Evolutionary conservation across 2,888 invertebrate genomes (phyloP).

Genomic region (Aphodius granarius): DNA sequence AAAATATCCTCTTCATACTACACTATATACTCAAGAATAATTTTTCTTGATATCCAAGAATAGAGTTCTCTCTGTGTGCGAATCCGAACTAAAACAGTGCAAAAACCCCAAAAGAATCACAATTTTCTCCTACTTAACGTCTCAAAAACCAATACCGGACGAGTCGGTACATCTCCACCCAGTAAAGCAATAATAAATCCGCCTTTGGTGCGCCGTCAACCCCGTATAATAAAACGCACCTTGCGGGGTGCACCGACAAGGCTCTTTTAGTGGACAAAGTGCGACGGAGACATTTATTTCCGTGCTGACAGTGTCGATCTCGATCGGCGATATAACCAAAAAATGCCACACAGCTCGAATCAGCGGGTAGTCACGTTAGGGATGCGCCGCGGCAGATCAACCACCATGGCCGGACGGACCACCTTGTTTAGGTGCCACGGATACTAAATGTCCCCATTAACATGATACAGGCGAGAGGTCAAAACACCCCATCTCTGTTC

Average conservation of each 20-base stretch:
- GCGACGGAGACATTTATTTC: constrained; percentile 48
- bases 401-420: neutral
- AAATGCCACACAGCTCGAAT: constrained; percentile 52
- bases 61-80: too few relatives aligned
- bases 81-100: too few relatives aligned
- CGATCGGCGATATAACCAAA: constrained; percentile 42
- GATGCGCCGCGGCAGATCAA: constrained; percentile 1
- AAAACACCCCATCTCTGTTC: constrained; percentile 45
- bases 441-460: constrained; percentile 53
- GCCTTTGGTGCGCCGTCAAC: constrained; percentile 11
- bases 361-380: constrained; percentile 44
- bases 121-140: too few relatives aligned
- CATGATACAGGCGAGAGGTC: constrained; percentile 53
- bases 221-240: constrained; percentile 11
- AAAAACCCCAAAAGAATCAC: too few relatives aligned
- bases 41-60: too few relatives aligned
- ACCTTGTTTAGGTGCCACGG: constrained; percentile 32
- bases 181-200: too few relatives aligned
- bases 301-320: constrained; percentile 53
- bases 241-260: constrained; percentile 41
- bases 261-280: constrained; percentile 36
- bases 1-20: too few relatives aligned
- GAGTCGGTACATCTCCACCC: too few relatives aligned
- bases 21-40: too few relatives aligned
- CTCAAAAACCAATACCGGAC: too few relatives aligned